Conservation (phyloP, 2,888 invertebrate genomes). For the Druceiella hillmani region DNA sequence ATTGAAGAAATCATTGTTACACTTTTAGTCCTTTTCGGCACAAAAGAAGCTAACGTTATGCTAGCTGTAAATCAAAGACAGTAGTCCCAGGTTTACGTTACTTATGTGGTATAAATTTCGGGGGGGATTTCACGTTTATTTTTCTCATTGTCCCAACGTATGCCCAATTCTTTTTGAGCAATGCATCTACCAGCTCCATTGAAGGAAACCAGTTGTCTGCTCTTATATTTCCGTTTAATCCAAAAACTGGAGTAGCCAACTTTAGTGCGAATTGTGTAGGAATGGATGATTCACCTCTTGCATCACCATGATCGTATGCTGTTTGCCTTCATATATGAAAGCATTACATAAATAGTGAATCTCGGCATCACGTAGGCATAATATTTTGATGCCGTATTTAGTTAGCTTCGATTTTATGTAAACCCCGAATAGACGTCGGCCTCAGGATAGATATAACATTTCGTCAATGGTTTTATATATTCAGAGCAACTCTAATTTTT, state of each 20-base stretch:
- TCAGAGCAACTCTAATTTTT: too few species aligned
- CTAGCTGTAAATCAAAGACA: slow-evolving; percentile 1
- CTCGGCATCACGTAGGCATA: slow-evolving; percentile 18
- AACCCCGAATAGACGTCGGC: slow-evolving; percentile 15
- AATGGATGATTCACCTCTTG: background rate
- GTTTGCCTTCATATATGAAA: slow-evolving; percentile 16
- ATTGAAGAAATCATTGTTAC: background rate
- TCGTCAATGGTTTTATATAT: slow-evolving; percentile 12
- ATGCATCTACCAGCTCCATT: slow-evolving; percentile 8
- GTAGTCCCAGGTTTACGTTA: slow-evolving; percentile 1
- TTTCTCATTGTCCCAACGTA: slow-evolving; percentile 21
- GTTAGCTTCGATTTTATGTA: slow-evolving; percentile 21
- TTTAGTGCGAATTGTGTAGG: slow-evolving; percentile 7
- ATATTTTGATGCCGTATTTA: slow-evolving; percentile 23
- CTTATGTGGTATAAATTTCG: slow-evolving; percentile 2
- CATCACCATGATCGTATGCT: too few species aligned
- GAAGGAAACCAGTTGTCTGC: too few species aligned
- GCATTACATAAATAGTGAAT: slow-evolving; percentile 17
- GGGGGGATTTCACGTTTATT: too few species aligned
- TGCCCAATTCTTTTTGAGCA: slow-evolving; percentile 14
- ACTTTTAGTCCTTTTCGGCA: background rate
- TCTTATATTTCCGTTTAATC: too few species aligned
- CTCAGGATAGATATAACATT: slow-evolving; percentile 18
- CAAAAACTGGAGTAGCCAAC: slow-evolving; percentile 1
- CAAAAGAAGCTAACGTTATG: slow-evolving; percentile 1